These are phyloP conservation scores for Parazoanthus darwini DNA, from an alignment of 92 coral and sea anemone species.

Conservation along the genomic window DNA sequence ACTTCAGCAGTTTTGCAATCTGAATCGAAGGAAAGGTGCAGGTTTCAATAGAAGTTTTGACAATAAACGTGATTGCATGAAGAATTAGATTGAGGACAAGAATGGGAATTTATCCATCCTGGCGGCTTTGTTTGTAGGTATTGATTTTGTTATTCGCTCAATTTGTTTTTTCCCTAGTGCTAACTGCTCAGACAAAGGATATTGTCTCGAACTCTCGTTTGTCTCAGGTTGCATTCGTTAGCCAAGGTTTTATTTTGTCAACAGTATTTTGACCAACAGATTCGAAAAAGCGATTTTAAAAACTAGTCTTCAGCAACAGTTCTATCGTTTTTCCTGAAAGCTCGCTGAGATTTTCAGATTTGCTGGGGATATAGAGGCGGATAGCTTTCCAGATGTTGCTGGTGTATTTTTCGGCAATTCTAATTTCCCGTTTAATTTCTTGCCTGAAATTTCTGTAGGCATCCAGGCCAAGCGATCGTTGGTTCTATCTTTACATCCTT, in stretches of 20 bases:
- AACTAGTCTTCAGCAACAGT: not conserved
- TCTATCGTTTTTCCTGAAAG: not conserved
- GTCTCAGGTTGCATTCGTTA: not conserved
- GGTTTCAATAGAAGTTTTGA: no score
- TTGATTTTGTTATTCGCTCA: no score
- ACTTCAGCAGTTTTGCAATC: constrained; percentile 59
- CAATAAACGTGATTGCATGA: no score
- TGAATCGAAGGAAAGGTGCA: no score
- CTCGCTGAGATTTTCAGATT: constrained; percentile 23
- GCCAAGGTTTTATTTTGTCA: constrained; percentile 2
- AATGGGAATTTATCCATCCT: no score
- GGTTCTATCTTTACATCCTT: constrained; percentile 35
- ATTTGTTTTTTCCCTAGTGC: no score
- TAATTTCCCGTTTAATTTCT: constrained; percentile 42
- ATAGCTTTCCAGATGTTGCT: constrained; percentile 57
- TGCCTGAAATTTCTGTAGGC: constrained; percentile 39
- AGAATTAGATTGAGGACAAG: no score
- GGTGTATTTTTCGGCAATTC: constrained; percentile 45
- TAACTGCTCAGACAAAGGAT: no score
- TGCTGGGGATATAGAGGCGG: constrained; percentile 39
- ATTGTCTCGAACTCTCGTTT: not conserved
- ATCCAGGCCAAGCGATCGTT: constrained; percentile 33
- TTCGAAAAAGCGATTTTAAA: not conserved
- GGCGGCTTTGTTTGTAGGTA: no score
- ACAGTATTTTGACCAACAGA: not conserved